Base-by-base conservation (phyloP, 2,888 invertebrate species). In the Cactoblastis cactorum region DNA sequence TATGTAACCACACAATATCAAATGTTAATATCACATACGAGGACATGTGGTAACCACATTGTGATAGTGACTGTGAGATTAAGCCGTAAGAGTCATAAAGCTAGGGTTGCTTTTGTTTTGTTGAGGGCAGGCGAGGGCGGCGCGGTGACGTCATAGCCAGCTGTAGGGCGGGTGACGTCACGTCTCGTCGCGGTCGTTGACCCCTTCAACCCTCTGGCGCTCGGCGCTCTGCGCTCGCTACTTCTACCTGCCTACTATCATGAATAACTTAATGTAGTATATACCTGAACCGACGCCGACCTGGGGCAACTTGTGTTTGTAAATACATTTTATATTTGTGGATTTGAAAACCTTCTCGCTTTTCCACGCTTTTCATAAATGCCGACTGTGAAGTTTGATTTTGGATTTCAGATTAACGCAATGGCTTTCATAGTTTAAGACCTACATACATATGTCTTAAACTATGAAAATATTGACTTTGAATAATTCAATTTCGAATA, bases 111-210 rank as follows among this genome's bases (percentile, higher is more conserved):
- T 62, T 75, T 78, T 72, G 69, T 74, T 73, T 70, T 78, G 77
- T 75, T 71, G 67, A 70, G 72, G 57, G 65, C 52, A 64, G 51
- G 61, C 59, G 52, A 71, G 74, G 75, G 74, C 72, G 71, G 71
- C 51, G 64, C 58, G 65, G 69, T 88, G 88, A 87, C 85, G 88
- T 89, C 87, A 83, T 69, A 69, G 77, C 78, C 87, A 87, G 88
- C 88, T 88, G 88, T 86, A 84, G 83, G 83, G 83, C 81, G 86
- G 74, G 65, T 87, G 86, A 87, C 87, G 86, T 88, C 86, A 87
- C 71, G 77, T 71, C 71, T 73, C 71, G 73, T 61, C 73, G 74
- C 73, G 83, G 79, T 74, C 86, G 73, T 79, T 74, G 83, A 84
- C 83, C 86, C 59, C 63, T 70, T 57, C 79, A 75, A 74, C 83